Evolutionary conservation across 2,797 vertebrate species (phyloP).

Genomic region (Rhinichthys osculus): DNA sequence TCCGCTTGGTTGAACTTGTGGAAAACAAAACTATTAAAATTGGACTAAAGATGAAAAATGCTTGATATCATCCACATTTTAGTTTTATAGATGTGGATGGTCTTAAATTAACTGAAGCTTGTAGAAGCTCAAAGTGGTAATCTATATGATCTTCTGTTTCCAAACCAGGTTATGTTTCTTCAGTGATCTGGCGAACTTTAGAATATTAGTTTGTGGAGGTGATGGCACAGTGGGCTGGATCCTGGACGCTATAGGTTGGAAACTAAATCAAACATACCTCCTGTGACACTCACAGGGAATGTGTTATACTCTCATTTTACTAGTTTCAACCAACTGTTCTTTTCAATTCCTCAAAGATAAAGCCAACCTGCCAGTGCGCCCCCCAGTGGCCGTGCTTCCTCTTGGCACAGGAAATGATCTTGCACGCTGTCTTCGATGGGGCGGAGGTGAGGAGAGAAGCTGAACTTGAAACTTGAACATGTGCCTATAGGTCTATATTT

Average conservation of each 20-base stretch:
- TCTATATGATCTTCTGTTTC: not conserved
- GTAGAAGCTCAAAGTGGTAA: not conserved
- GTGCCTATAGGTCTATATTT: not conserved
- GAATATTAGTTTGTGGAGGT: conserved; percentile 91
- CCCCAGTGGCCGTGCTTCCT: conserved; percentile 89
- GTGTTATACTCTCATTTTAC: not conserved
- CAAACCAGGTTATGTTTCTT: conserved; percentile 87
- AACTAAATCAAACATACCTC: not conserved
- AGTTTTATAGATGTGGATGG: not conserved
- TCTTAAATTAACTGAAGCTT: not conserved
- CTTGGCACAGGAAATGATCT: conserved; percentile 95
- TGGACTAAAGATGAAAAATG: not conserved
- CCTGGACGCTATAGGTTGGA: conserved; percentile 89
- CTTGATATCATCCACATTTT: not conserved
- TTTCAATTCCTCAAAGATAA: conserved; percentile 81
- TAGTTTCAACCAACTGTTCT: conserved; percentile 4
- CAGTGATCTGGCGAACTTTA: conserved; percentile 81
- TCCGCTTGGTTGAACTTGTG: not conserved
- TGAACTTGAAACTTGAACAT: conserved; percentile 4
- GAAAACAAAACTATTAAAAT: not conserved
- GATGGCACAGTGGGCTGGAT: conserved; percentile 96
- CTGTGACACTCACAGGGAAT: not conserved
- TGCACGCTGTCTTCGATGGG: conserved; percentile 93
- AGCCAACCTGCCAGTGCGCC: conserved; percentile 79
- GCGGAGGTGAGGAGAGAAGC: conserved; percentile 82